Evolutionary conservation across 2,797 vertebrate species (phyloP), one percentile per base, ranked within the genome.

Genomic region (Melanogrammus aeglefinus): DNA sequence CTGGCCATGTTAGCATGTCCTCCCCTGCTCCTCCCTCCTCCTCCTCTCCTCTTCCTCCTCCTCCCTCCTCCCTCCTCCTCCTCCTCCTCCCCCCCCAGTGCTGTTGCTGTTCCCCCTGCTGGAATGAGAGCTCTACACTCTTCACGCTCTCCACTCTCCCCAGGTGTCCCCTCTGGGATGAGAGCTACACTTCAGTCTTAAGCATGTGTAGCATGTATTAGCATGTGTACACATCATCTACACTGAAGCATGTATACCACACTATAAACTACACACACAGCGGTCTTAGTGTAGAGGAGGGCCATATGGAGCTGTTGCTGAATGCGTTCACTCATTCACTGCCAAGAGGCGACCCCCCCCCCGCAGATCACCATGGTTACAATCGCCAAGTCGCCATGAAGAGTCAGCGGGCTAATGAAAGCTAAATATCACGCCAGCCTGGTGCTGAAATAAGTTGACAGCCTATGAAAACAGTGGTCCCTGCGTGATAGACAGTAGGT

Each of bases 151-250:
- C n/a, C n/a, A n/a, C n/a, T n/a, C n/a, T n/a, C n/a, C n/a, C n/a
- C n/a, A n/a, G n/a, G n/a, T n/a, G n/a, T n/a, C n/a, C n/a, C n/a
- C n/a, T n/a, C n/a, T n/a, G n/a, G n/a, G n/a, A n/a, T n/a, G 94
- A 95, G 95, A 93, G 93, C 90, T 79, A 76, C 85, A 76, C 85
- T 94, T 94, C 91, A n/a, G n/a, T n/a, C n/a, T n/a, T n/a, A n/a
- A n/a, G n/a, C n/a, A n/a, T n/a, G n/a, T n/a, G n/a, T n/a, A n/a
- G n/a, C n/a, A 76, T 74, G 86, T 91, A 84, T 91, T 95, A 91
- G 91, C 89, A 90, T 93, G 94, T 91, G 87, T 83, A 82, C 77
- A 73, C 70, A 21, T 29, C 75, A 44, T 31, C 38, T 78, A 81
- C 39, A 29, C 41, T 75, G 16, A 21, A 75, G 41, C 78, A 73